These are phyloP conservation scores for Scolanthus callimorphus DNA, from an alignment of 92 coral and sea anemone genomes.

Conservation along the genomic window DNA sequence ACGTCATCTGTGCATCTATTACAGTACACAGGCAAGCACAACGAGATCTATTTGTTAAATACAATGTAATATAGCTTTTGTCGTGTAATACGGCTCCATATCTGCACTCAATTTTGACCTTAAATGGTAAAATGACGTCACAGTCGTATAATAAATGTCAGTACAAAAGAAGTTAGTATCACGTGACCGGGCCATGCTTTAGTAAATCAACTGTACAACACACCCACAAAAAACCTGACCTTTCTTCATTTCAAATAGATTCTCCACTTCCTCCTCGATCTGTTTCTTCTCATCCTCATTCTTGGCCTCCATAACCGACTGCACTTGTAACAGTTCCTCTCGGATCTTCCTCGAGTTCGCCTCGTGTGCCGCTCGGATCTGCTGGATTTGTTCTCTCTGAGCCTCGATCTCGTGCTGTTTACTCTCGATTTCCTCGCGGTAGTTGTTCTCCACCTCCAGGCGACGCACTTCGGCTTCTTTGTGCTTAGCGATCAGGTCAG, in stretches of 20 bases:
- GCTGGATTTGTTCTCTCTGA: slow-evolving; percentile 67
- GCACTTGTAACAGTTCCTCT: slow-evolving; percentile 55
- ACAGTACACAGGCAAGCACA: no score
- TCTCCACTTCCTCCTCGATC: slow-evolving; percentile 55
- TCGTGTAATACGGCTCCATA: no score
- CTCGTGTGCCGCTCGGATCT: slow-evolving; percentile 70
- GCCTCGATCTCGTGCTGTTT: slow-evolving; percentile 85
- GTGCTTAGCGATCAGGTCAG: slow-evolving; percentile 76
- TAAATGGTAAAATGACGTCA: no score
- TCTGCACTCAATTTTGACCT: no score
- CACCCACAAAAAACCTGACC: neutral
- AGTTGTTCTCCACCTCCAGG: slow-evolving; percentile 72
- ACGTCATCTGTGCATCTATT: no score
- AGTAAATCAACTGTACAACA: no score
- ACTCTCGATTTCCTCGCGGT: slow-evolving; percentile 67
- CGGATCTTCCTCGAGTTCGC: slow-evolving; percentile 43
- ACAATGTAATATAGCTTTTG: no score
- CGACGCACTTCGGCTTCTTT: slow-evolving; percentile 89
- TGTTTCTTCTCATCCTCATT: slow-evolving; percentile 45
- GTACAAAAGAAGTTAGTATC: no score
- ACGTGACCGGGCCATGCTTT: no score
- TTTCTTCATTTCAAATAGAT: slow-evolving; percentile 47
- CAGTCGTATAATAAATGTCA: no score
- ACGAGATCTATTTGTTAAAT: no score
- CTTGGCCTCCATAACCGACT: slow-evolving; percentile 47